Base-by-base conservation (phyloP, 2,888 invertebrate species). In the Drosophila borborema region DNA sequence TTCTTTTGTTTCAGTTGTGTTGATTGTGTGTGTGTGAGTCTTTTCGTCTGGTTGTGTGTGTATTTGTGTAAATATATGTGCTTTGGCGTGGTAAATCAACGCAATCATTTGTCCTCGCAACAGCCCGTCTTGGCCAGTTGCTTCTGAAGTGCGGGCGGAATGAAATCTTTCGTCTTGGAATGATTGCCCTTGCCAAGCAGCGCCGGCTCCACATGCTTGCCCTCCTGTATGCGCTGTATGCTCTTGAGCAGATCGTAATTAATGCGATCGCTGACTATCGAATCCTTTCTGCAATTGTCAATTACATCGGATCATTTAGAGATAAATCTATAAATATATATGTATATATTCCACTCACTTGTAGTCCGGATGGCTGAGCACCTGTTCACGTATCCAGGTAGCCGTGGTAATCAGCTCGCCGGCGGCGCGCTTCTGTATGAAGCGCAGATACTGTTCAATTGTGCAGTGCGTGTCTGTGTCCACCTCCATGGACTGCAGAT, bases 391-490 rank as follows among this genome's bases (percentile, higher is more conserved):
- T 91, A 99, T 97, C 98, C 99, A 99, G 40, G 96, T 94, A 48
- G 99, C 99, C 84, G 98, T 98, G 61, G 99, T 99, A 91, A 96
- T 94, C 63, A 99, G 95, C 92, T 98, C 97, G 36, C 99, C 99
- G 83, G 96, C 95, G 8, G 98, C 97, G 87, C 97, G 95, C 66
- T 96, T 95, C 92, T 97, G 96, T 91, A 99, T 99, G 74, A 99
- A 95, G 91, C 97, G 97, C 77, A 99, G 95, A 94, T 99, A 99
- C 94, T 99, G 98, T 93, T 97, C 97, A 90, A 99, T 97, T 10
- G 98, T 98, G 94, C 99, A 99, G 93, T 98, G 97, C 46, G 99
- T 99, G 93, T 99, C 99, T 2, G 99, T 98, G 94, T 99, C 99
- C 58, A 99, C 97, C 93, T 99, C 99, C 96, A 99, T 98, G 71